A percentile compares a stretch with the other conserved stretches of the same genome.
Evolutionary conservation across 2,113 vertebrate species (phyloP).

Genomic region (Cephalopterus ornatus): DNA sequence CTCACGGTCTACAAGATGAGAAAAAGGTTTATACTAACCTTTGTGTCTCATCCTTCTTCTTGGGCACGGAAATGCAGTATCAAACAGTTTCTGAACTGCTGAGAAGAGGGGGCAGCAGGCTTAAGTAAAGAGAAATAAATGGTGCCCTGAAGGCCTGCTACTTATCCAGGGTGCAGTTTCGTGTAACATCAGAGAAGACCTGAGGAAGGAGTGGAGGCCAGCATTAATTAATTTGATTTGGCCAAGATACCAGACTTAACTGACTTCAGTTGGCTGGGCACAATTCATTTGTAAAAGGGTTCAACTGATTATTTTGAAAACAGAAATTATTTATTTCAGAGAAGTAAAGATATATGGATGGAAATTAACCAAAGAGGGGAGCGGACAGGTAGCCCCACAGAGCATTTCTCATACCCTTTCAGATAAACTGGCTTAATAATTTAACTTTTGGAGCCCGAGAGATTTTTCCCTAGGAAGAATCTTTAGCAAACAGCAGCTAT

Average conservation of each 20-base stretch:
- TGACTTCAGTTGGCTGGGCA: not conserved
- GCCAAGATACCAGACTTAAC: not conserved
- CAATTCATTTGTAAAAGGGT: not conserved
- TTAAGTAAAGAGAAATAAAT: constrained; percentile 1
- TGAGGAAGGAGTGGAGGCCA: not conserved
- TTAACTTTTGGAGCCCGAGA: not conserved
- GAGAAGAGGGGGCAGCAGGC: not conserved
- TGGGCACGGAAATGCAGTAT: not conserved
- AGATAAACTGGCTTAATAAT: not conserved
- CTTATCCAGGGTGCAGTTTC: not conserved
- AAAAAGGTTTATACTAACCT: not conserved
- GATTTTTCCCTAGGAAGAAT: not conserved
- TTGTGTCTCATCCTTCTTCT: not conserved
- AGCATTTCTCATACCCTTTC: not conserved
- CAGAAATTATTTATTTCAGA: not conserved
- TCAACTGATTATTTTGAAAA: not conserved
- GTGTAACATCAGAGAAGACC: not conserved
- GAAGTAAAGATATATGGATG: not conserved
- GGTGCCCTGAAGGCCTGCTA: not conserved
- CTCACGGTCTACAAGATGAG: not conserved
- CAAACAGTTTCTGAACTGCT: not conserved
- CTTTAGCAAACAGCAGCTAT: not conserved
- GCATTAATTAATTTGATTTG: constrained; percentile 30
- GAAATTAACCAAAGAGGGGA: not conserved
- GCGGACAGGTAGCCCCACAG: not conserved